Conservation (phyloP, 2,888 invertebrate genomes). For the Lycophotia porphyrea region DNA sequence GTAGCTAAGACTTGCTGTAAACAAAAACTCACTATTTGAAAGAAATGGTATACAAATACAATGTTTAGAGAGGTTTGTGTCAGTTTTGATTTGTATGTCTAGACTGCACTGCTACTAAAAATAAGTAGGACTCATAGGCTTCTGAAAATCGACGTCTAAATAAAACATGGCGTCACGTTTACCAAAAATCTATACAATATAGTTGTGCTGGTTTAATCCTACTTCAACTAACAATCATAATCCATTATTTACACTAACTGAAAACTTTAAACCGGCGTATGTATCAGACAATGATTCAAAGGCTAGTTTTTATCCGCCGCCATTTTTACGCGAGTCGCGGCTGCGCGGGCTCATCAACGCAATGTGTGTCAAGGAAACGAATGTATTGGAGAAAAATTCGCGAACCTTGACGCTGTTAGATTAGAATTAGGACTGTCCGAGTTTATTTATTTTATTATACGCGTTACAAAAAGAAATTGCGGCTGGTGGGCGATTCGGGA, state of each 20-base stretch:
- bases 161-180: conserved; percentile 9
- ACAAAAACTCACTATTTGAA: conserved; percentile 45
- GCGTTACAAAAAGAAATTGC: conserved; percentile 67
- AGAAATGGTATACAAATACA: conserved; percentile 31
- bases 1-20: conserved; percentile 33
- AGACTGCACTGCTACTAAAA: conserved; percentile 23
- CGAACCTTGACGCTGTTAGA: conserved; percentile 83
- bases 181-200: conserved; percentile 13
- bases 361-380: conserved; percentile 86
- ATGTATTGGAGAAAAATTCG: conserved; percentile 86
- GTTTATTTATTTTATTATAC: conserved; percentile 78
- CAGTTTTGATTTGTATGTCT: conserved; percentile 52
- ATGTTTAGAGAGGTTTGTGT: conserved; percentile 27
- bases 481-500: conserved; percentile 44
- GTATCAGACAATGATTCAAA: conserved; percentile 64
- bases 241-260: conserved; percentile 37
- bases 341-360: conserved; percentile 78
- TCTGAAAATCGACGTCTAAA: conserved; percentile 24
- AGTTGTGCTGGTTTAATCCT: conserved; percentile 4
- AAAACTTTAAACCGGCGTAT: conserved; percentile 48
- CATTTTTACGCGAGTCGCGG: conserved; percentile 75
- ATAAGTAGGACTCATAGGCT: conserved; percentile 25
- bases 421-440: conserved; percentile 86
- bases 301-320: conserved; percentile 62
- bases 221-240: conserved; percentile 22